Evolutionary conservation across 2,797 vertebrate genomes (phyloP).

Genomic region (Picus viridis): DNA sequence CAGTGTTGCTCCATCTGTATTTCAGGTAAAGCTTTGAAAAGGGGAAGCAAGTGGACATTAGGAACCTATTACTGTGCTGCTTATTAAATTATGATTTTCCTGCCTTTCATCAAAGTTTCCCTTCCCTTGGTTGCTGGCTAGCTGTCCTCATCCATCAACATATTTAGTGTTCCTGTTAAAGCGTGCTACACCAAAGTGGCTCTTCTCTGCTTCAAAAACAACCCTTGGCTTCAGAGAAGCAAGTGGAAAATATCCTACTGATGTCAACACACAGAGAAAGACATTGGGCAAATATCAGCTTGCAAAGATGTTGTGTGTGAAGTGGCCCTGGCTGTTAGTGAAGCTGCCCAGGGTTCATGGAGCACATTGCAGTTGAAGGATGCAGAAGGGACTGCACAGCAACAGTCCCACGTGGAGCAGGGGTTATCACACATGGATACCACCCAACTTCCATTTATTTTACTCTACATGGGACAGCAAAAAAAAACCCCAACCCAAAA

Average conservation of each 20-base stretch:
- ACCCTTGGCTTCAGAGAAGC: not conserved
- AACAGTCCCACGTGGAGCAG: not conserved
- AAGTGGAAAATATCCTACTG: not conserved
- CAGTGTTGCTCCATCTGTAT: not conserved
- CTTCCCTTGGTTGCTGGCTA: not conserved
- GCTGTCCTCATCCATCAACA: not conserved
- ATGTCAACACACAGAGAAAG: not conserved
- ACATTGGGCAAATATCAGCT: not conserved
- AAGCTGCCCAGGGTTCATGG: not conserved
- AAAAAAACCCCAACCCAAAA: not conserved
- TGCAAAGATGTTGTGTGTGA: not conserved
- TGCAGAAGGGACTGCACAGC: not conserved
- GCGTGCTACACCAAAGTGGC: not conserved
- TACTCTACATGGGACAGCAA: not conserved
- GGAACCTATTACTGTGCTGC: not conserved
- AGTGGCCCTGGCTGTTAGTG: not conserved
- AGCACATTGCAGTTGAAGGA: not conserved
- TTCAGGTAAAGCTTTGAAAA: slow-evolving; percentile 2
- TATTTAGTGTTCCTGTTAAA: not conserved
- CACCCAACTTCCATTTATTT: not conserved
- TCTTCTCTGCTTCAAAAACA: not conserved
- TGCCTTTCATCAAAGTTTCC: not conserved
- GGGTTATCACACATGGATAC: not conserved
- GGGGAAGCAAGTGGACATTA: not conserved
- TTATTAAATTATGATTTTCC: not conserved